A percentile compares a stretch with the other conserved stretches of the same genome.
Evolutionary conservation across 2,113 vertebrate species (phyloP).

Genomic region (Fregetta grallaria): DNA sequence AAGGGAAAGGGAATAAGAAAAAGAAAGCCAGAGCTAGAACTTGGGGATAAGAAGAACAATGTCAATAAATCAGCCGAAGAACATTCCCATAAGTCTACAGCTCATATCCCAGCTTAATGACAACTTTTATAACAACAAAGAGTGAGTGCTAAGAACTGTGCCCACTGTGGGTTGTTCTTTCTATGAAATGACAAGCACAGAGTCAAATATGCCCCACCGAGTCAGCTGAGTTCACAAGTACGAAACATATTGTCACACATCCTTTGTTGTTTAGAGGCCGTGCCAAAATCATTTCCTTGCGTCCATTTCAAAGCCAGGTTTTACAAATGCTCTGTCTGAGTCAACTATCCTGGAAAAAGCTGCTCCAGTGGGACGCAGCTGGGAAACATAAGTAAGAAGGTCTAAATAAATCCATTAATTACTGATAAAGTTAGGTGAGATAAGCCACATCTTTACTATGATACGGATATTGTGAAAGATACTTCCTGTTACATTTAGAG

Average conservation of each 20-base stretch:
- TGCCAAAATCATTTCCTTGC: not conserved
- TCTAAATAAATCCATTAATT: not conserved
- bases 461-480: not conserved
- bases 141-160: not conserved
- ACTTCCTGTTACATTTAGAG: not conserved
- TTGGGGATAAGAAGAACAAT: not conserved
- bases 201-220: not conserved
- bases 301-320: not conserved
- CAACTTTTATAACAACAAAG: not conserved
- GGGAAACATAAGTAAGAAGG: not conserved
- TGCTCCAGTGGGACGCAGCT: rapidly evolving
- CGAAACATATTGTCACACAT: not conserved
- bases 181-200: not conserved
- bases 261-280: not conserved
- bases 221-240: not conserved
- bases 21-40: not conserved
- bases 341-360: not conserved
- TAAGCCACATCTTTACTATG: not conserved
- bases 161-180: not conserved
- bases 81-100: not conserved
- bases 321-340: not conserved
- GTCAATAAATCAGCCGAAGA: not conserved
- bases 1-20: not conserved
- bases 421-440: not conserved
- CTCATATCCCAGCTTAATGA: not conserved